These are phyloP conservation scores for Diglossa cyanea DNA, from an alignment of 2,797 vertebrate genomes.

Conservation along the genomic window DNA sequence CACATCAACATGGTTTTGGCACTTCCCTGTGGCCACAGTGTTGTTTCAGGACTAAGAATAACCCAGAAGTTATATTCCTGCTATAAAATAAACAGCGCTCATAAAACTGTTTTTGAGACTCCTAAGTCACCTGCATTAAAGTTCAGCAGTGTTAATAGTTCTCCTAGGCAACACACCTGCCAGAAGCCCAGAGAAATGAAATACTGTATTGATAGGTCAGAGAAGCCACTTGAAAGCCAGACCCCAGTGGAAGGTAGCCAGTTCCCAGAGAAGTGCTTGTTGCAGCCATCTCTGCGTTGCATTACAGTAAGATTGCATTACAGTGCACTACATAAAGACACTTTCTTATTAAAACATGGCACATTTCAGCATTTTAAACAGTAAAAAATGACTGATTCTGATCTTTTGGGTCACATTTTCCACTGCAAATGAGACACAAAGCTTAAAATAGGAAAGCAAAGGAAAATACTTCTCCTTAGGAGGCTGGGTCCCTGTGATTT, in stretches of 20 bases:
- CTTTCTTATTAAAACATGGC: background rate
- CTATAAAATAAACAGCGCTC: background rate
- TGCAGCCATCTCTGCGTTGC: background rate
- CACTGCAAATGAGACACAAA: background rate
- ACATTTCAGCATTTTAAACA: background rate
- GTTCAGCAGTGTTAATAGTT: conserved; percentile 41
- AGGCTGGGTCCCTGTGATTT: conserved; percentile 16
- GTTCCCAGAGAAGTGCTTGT: background rate
- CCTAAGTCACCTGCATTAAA: conserved; percentile 16
- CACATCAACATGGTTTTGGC: background rate
- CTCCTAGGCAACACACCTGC: conserved; percentile 27
- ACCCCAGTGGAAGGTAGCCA: conserved; percentile 1
- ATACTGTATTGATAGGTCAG: conserved; percentile 45
- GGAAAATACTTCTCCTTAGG: background rate
- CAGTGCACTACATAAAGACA: background rate
- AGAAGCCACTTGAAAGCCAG: conserved; percentile 19
- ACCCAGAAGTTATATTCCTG: background rate
- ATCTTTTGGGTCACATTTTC: background rate
- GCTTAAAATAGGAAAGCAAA: conserved; percentile 54
- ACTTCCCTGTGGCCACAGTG: background rate
- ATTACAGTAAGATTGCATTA: background rate
- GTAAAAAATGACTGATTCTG: background rate
- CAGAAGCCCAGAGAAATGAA: conserved; percentile 43
- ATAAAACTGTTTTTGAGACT: background rate
- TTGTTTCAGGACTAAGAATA: background rate